Percentiles rank a stretch among this genome's conserved stretches.
phyloP scores from a whole-genome alignment of 92 coral and sea anemone species.

The Porites lobata region DNA sequence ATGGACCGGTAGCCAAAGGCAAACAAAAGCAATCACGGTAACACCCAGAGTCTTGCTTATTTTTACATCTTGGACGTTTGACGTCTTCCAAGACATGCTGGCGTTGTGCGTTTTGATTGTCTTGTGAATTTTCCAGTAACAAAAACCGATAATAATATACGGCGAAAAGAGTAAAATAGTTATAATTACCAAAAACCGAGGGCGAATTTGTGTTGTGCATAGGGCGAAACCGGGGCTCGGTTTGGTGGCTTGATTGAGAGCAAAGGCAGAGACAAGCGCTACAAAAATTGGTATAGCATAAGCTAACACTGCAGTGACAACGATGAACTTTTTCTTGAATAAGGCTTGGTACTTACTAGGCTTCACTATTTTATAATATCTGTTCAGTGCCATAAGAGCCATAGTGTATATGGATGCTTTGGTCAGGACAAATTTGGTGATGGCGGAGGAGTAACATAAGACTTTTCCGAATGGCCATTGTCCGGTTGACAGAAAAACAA shows the following conservation, averaged over 20 bases:
- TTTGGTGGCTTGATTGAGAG: background rate
- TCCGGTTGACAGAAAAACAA: slow-evolving; percentile 11
- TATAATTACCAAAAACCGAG: background rate
- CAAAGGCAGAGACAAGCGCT: background rate
- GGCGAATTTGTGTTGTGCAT: background rate
- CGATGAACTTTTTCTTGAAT: slow-evolving; percentile 7
- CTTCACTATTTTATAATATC: slow-evolving; percentile 37
- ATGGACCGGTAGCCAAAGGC: slow-evolving; percentile 5
- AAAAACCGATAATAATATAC: slow-evolving; percentile 2
- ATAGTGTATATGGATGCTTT: slow-evolving; percentile 15
- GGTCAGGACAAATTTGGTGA: slow-evolving; percentile 1
- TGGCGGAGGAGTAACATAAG: background rate
- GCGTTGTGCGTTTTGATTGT: slow-evolving; percentile 25
- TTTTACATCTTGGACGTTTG: slow-evolving; percentile 18
- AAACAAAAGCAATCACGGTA: slow-evolving; percentile 2
- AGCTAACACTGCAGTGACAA: background rate
- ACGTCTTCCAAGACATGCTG: slow-evolving; percentile 31
- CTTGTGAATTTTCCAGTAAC: slow-evolving; percentile 25
- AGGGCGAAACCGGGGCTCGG: background rate
- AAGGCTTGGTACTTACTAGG: slow-evolving; percentile 13
- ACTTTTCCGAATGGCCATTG: background rate
- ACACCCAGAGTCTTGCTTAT: slow-evolving; percentile 12
- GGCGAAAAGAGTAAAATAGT: background rate
- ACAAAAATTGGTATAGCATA: background rate
- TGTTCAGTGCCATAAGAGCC: slow-evolving; percentile 28